Conservation (phyloP, 2,888 invertebrate species). For the Hemistola chrysoprasaria region DNA sequence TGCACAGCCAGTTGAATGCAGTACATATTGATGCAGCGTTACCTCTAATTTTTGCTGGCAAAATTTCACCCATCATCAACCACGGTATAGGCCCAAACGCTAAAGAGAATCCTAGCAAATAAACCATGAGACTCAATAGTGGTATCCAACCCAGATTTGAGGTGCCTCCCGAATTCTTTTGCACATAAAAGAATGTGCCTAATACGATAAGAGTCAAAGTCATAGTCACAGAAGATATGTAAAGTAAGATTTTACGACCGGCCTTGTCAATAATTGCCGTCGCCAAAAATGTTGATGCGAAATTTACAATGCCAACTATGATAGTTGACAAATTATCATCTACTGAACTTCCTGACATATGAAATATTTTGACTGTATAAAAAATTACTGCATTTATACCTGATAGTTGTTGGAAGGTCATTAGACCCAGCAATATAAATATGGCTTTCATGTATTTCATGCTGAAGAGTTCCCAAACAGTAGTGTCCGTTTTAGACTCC, state of each 20-base stretch:
- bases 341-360: slow-evolving; percentile 91
- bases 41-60: slow-evolving; percentile 94
- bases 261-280: slow-evolving; percentile 93
- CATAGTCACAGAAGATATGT: slow-evolving; percentile 92
- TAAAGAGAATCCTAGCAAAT: slow-evolving; percentile 92
- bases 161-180: slow-evolving; percentile 72
- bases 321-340: slow-evolving; percentile 91
- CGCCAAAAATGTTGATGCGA: slow-evolving; percentile 93
- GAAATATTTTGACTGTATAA: slow-evolving; percentile 94
- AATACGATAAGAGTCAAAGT: slow-evolving; percentile 86
- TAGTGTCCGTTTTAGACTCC: slow-evolving; percentile 84
- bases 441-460: slow-evolving; percentile 90
- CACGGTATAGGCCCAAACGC: slow-evolving; percentile 93
- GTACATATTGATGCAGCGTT: slow-evolving; percentile 95
- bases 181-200: slow-evolving; percentile 90
- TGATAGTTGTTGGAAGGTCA: slow-evolving; percentile 97
- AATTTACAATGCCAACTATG: slow-evolving; percentile 94
- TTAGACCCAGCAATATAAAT: slow-evolving; percentile 91
- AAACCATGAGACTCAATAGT: slow-evolving; percentile 89
- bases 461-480: slow-evolving; percentile 85
- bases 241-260: slow-evolving; percentile 93
- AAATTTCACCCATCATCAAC: slow-evolving; percentile 96
- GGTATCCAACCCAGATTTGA: slow-evolving; percentile 89
- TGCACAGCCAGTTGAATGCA: slow-evolving; percentile 96
- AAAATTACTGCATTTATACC: slow-evolving; percentile 98